Evolutionary conservation across 92 coral and sea anemone genomes (phyloP).

Genomic region (Nematostella vectensis): DNA sequence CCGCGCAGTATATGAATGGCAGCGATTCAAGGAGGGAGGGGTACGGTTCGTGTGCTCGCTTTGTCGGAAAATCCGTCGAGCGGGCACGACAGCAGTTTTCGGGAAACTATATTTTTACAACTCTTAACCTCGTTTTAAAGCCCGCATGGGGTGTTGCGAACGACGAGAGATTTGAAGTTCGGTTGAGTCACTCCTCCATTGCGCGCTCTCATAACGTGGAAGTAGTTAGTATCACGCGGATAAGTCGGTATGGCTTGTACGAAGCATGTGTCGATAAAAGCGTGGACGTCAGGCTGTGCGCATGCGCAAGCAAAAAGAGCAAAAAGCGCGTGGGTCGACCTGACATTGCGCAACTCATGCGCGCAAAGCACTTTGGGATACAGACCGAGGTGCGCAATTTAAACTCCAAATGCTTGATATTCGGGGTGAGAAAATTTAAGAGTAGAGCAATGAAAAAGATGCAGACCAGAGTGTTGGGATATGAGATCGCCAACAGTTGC

Average conservation of each 20-base stretch:
- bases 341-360: conserved; percentile 23
- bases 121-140: conserved; percentile 53
- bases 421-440: conserved; percentile 30
- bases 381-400: conserved; percentile 23
- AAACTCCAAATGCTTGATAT: conserved; percentile 43
- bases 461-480: conserved; percentile 50
- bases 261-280: conserved; percentile 68
- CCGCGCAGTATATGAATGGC: conserved; percentile 38
- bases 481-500: conserved; percentile 63
- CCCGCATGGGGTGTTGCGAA: conserved; percentile 69
- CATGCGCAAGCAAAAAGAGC: conserved; percentile 49
- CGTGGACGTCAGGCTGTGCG: conserved; percentile 75
- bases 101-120: conserved; percentile 52
- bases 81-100: conserved; percentile 58
- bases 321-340: conserved; percentile 6
- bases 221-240: conserved; percentile 47
- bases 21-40: conserved; percentile 19
- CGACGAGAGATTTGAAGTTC: conserved; percentile 76
- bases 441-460: conserved; percentile 19
- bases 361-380: conserved; percentile 38
- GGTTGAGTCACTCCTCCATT: conserved; percentile 50
- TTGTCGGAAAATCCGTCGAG: conserved; percentile 52
- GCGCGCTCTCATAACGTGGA: conserved; percentile 40
- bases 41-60: conserved; percentile 86
- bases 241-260: conserved; percentile 75